Conservation (phyloP, 1,140 invertebrate species). For the Anagrus nilaparvatae region DNA sequence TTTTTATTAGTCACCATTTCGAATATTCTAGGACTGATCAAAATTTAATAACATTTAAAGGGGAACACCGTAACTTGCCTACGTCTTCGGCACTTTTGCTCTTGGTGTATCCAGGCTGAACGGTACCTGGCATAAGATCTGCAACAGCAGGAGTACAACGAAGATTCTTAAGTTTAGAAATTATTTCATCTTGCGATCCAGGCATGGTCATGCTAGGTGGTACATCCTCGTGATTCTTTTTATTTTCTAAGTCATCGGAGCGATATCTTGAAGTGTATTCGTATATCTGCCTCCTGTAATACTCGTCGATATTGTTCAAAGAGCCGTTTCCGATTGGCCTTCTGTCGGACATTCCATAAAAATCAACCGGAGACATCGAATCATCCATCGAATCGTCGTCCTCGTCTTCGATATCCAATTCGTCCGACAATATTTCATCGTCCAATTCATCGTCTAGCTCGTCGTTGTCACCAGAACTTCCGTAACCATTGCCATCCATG, state of each 20-base stretch:
- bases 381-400: slow-evolving; percentile 25
- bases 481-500: slow-evolving; percentile 17
- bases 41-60: no score
- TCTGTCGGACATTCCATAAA: slow-evolving; percentile 15
- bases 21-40: no score
- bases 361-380: slow-evolving; percentile 20
- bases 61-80: slow-evolving; percentile 14
- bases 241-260: slow-evolving; percentile 7
- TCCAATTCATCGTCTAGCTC: slow-evolving; percentile 25
- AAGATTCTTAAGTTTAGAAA: slow-evolving; percentile 29
- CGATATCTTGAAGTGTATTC: not conserved
- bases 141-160: slow-evolving; percentile 30
- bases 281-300: slow-evolving; percentile 12
- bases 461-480: slow-evolving; percentile 18
- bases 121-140: slow-evolving; percentile 25
- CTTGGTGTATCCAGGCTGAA: slow-evolving; percentile 11
- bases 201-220: slow-evolving; percentile 9
- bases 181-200: slow-evolving; percentile 28
- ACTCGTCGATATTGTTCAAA: slow-evolving; percentile 19
- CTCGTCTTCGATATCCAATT: slow-evolving; percentile 25
- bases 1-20: no score
- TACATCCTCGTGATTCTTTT: slow-evolving; percentile 6
- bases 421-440: slow-evolving; percentile 20
- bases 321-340: slow-evolving; percentile 9
- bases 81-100: slow-evolving; percentile 10